A percentile compares a stretch with the other conserved stretches of the same genome.
phyloP scores from a whole-genome alignment of 2,797 vertebrate genomes.

The Phyllotis vaccarum region DNA sequence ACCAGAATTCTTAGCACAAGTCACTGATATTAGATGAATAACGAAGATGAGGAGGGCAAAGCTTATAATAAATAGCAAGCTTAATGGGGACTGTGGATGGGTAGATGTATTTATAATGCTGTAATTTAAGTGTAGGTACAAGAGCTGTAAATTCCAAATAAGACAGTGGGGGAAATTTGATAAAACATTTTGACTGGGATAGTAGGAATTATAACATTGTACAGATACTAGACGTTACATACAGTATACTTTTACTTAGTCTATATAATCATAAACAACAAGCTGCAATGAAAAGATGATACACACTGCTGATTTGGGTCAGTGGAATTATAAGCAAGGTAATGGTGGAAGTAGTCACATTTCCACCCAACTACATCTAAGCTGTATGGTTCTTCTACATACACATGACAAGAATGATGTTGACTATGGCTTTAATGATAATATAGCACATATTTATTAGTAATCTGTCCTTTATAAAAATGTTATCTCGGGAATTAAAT shows the following conservation, averaged over 20 bases:
- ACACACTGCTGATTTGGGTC: not conserved
- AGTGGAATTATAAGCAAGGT: not conserved
- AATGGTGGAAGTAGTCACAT: not conserved
- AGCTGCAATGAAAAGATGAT: not conserved
- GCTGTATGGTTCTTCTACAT: not conserved
- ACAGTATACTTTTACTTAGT: not conserved
- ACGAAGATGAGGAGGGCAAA: not conserved
- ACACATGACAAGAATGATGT: not conserved
- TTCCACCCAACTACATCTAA: not conserved
- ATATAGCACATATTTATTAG: not conserved
- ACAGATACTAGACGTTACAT: not conserved
- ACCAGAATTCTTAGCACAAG: conserved; percentile 9
- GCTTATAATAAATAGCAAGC: not conserved
- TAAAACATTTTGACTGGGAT: conserved; percentile 15
- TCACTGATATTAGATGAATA: not conserved
- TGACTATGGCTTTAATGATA: not conserved
- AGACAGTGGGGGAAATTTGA: not conserved
- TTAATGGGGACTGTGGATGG: not conserved
- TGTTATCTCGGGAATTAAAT: not conserved
- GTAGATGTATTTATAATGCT: not conserved
- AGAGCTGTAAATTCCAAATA: conserved; percentile 9
- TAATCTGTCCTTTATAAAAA: conserved; percentile 30
- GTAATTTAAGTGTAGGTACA: not conserved
- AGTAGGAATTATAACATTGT: not conserved
- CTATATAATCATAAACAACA: conserved; percentile 22